These are phyloP conservation scores for Tribolium madens DNA, from an alignment of 1,140 invertebrate genomes.

Conservation along the genomic window DNA sequence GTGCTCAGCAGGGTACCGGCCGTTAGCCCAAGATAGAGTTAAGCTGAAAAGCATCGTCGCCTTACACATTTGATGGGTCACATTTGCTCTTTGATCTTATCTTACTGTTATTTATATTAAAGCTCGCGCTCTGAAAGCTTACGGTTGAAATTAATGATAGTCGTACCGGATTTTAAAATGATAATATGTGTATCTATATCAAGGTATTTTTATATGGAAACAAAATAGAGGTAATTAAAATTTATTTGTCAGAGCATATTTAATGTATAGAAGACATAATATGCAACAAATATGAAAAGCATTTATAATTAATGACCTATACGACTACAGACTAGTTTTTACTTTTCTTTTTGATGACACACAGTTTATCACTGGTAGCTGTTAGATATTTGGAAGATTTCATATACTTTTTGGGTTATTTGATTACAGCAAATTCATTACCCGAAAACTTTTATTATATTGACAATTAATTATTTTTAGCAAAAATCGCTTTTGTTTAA, in stretches of 20 bases:
- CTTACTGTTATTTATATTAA: constrained; percentile 57
- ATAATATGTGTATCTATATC: constrained; percentile 61
- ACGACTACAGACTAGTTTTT: no score
- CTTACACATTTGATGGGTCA: constrained; percentile 50
- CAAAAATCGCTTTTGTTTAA: no score
- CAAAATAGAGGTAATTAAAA: constrained; percentile 1
- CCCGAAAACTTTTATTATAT: no score
- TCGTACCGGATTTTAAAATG: constrained; percentile 58
- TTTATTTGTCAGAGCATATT: not conserved
- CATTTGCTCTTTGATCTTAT: constrained; percentile 57
- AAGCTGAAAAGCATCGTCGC: constrained; percentile 49
- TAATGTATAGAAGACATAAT: not conserved
- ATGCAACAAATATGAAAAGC: no score
- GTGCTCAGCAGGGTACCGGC: constrained; percentile 43
- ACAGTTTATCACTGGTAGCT: no score
- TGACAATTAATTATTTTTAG: no score
- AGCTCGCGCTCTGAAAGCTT: constrained; percentile 58
- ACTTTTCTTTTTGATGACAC: no score
- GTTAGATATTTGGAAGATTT: no score
- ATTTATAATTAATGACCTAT: no score
- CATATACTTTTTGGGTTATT: no score
- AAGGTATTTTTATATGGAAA: constrained; percentile 54
- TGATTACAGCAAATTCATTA: no score
- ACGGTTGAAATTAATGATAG: constrained; percentile 57
- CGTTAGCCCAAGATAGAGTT: constrained; percentile 51